phyloP scores from a whole-genome alignment of 2,888 invertebrate genomes.

The Ptilodon capucinus region DNA sequence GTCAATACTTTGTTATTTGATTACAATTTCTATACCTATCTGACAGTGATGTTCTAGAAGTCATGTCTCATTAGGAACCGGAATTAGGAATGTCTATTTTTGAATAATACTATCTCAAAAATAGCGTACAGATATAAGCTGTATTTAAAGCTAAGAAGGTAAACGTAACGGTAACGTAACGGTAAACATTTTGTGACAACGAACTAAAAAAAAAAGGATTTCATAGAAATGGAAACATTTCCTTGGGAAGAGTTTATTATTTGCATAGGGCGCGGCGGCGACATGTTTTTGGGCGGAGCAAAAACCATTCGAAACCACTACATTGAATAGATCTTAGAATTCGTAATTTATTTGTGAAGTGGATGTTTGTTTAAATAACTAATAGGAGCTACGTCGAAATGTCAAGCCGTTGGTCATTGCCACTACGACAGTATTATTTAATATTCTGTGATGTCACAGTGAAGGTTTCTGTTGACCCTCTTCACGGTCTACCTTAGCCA shows the following conservation, averaged over 20 bases:
- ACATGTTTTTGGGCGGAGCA: slow-evolving; percentile 37
- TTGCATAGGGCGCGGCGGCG: slow-evolving; percentile 37
- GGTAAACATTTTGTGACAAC: slow-evolving; percentile 36
- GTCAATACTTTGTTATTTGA: too few species aligned
- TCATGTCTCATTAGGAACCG: too few species aligned
- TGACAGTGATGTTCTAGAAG: too few species aligned
- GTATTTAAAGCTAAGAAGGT: slow-evolving; percentile 23
- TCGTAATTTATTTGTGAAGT: slow-evolving; percentile 22
- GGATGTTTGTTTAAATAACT: slow-evolving; percentile 10
- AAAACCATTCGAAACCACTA: slow-evolving; percentile 35
- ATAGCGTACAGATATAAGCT: slow-evolving; percentile 10
- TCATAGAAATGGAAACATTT: slow-evolving; percentile 53
- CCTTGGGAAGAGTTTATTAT: slow-evolving; percentile 49
- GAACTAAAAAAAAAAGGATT: slow-evolving; percentile 45
- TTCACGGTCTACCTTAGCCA: too few species aligned
- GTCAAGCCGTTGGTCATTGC: slow-evolving; percentile 5
- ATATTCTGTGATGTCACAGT: background rate
- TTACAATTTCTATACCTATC: too few species aligned
- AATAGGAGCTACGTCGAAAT: slow-evolving; percentile 8
- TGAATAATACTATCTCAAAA: slow-evolving; percentile 18
- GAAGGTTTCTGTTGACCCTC: background rate
- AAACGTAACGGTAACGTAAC: too few species aligned
- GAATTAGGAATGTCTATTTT: too few species aligned
- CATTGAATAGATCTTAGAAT: slow-evolving; percentile 19
- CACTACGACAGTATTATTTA: background rate